Conservation (phyloP, 2,113 vertebrate species). For the Tragelaphus strepsiceros region DNA sequence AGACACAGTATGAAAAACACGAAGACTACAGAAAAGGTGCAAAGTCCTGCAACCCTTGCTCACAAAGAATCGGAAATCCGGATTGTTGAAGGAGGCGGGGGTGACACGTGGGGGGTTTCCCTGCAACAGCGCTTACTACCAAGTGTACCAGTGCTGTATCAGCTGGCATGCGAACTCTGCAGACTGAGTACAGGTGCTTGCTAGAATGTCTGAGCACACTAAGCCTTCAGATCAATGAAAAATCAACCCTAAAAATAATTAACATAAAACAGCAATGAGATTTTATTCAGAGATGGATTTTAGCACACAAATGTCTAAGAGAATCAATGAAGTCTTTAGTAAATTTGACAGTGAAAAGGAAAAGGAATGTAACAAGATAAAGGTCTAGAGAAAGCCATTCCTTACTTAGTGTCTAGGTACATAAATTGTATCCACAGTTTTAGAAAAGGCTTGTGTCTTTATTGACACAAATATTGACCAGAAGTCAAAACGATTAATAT, state of each 20-base stretch:
- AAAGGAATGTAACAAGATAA: neutral
- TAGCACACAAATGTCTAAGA: neutral
- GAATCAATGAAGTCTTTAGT: neutral
- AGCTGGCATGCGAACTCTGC: conserved; percentile 32
- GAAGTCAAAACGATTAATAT: conserved; percentile 13
- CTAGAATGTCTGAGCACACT: neutral
- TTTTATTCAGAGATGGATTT: neutral
- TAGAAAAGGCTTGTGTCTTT: neutral
- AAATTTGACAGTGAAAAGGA: neutral
- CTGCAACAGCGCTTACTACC: conserved; percentile 43
- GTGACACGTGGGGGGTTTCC: conserved; percentile 51
- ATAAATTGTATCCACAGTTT: neutral
- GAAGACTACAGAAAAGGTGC: conserved; percentile 23
- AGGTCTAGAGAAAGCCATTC: neutral
- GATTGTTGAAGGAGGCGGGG: conserved; percentile 45
- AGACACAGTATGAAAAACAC: conserved; percentile 42
- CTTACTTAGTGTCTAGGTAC: neutral
- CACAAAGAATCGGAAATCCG: conserved; percentile 60
- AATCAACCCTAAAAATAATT: neutral
- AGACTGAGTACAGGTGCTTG: conserved; percentile 14
- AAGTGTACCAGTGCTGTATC: conserved; percentile 46
- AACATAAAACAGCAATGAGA: neutral
- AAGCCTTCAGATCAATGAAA: conserved; percentile 63
- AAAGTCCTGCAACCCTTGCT: conserved; percentile 38
- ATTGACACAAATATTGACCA: neutral